Conservation (phyloP, 1,140 invertebrate genomes). For the Panagrolaimus sp. region DNA sequence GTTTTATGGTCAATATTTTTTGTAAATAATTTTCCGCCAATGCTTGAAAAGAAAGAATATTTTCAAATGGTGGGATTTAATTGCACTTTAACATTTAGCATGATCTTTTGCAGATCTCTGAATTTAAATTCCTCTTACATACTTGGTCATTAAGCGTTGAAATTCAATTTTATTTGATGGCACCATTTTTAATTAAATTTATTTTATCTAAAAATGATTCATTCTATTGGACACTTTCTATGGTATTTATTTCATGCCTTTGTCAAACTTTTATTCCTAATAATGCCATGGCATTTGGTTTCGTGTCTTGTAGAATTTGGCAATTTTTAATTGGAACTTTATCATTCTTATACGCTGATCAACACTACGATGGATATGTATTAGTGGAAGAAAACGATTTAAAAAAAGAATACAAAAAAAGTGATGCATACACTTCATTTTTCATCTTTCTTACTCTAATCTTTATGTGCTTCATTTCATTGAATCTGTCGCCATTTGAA, state of each 20-base stretch:
- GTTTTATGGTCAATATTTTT: neutral
- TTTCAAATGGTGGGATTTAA: constrained; percentile 14
- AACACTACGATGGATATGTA: neutral
- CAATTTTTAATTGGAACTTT: neutral
- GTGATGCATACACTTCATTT: neutral
- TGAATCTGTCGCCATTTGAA: neutral
- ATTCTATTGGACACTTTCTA: neutral
- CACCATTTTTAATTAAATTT: constrained; percentile 25
- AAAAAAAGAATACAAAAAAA: neutral
- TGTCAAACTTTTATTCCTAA: too few relatives aligned
- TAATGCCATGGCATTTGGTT: too few relatives aligned
- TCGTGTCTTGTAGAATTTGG: too few relatives aligned
- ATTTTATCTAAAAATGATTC: neutral
- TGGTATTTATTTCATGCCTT: too few relatives aligned
- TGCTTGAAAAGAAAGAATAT: constrained; percentile 17
- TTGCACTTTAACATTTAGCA: neutral
- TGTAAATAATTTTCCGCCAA: neutral
- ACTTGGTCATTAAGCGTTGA: constrained; percentile 20
- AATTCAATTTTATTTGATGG: constrained; percentile 15
- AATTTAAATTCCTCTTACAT: constrained; percentile 9
- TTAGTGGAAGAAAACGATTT: neutral
- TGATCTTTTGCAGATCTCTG: neutral
- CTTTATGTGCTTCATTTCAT: neutral
- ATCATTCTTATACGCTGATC: neutral
- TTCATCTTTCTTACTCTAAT: neutral